phyloP scores from a whole-genome alignment of 2,113 vertebrate species.

The Benitochromis conjunctus region DNA sequence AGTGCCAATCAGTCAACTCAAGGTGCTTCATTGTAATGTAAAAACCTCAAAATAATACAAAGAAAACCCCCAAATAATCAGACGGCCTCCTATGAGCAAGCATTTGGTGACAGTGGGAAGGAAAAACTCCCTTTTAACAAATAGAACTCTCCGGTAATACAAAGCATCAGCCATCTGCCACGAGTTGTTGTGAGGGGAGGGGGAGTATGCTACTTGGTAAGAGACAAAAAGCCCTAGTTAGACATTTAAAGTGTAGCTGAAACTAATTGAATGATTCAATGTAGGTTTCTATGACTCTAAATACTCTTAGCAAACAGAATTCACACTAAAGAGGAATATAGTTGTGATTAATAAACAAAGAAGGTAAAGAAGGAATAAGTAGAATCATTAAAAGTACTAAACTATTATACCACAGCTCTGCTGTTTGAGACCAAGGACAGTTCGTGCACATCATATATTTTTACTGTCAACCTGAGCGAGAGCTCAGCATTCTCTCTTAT shows the following conservation, averaged over 20 bases:
- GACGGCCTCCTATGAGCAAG: neutral
- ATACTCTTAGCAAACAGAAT: neutral
- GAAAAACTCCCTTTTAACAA: neutral
- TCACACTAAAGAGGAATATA: neutral
- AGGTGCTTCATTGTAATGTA: neutral
- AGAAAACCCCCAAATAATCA: neutral
- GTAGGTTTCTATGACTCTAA: neutral
- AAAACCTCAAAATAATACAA: rapidly evolving
- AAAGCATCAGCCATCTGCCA: neutral
- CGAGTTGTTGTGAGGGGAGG: neutral
- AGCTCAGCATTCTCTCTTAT: neutral
- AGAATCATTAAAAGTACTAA: neutral
- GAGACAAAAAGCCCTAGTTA: neutral
- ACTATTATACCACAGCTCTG: neutral
- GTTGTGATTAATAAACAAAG: neutral
- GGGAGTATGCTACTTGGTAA: neutral
- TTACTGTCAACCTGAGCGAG: neutral
- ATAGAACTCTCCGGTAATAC: neutral
- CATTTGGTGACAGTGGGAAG: neutral
- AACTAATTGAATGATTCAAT: neutral
- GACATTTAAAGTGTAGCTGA: neutral
- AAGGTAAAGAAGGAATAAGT: neutral
- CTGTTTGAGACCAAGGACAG: neutral
- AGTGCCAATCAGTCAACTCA: neutral
- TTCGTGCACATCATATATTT: neutral